A percentile compares a stretch with the other conserved stretches of the same genome.
Evolutionary conservation across 2,797 vertebrate species (phyloP).

Genomic region (Brachyalestes nurse): DNA sequence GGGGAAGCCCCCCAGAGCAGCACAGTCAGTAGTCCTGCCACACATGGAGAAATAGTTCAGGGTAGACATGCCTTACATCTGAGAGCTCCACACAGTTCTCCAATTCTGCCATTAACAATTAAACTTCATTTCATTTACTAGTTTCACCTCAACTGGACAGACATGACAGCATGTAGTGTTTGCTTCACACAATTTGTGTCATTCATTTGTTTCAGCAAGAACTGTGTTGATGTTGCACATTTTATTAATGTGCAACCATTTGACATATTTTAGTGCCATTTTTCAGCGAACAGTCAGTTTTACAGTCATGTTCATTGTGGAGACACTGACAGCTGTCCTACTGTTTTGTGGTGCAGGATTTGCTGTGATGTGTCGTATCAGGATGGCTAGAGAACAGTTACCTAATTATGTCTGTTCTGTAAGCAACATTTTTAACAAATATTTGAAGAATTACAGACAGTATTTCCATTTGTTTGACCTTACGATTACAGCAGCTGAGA

Average conservation of each 20-base stretch:
- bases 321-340: not conserved
- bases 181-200: not conserved
- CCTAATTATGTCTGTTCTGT: too few relatives aligned
- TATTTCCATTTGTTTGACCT: too few relatives aligned
- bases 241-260: too few relatives aligned
- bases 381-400: too few relatives aligned
- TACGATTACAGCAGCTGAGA: not conserved
- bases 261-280: too few relatives aligned
- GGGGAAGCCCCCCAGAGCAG: conserved; percentile 64
- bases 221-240: not conserved
- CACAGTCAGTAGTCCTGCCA: conserved; percentile 68
- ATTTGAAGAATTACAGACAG: not conserved
- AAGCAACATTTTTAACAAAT: not conserved
- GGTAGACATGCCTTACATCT: conserved; percentile 18
- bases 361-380: too few relatives aligned
- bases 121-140: not conserved
- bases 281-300: too few relatives aligned
- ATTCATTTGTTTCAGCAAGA: not conserved
- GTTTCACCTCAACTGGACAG: conserved; percentile 27
- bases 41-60: conserved; percentile 68
- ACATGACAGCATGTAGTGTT: conserved; percentile 12
- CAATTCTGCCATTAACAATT: conserved; percentile 10
- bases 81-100: conserved; percentile 7
- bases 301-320: conserved; percentile 8
- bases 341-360: too few relatives aligned